Base-by-base conservation (phyloP, 2,888 invertebrate genomes). In the Sesamia inferens region DNA sequence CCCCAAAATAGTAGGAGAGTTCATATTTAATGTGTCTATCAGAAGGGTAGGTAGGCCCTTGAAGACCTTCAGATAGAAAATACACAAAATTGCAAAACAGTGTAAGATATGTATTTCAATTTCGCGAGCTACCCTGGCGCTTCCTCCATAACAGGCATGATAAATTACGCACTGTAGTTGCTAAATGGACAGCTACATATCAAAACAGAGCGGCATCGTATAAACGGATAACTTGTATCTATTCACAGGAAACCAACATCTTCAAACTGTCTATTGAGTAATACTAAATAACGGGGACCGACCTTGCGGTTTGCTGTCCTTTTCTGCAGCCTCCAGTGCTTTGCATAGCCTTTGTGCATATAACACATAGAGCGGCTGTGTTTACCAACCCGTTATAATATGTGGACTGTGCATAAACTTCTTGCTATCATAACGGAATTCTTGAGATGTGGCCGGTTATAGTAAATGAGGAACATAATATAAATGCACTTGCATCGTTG, bases 291-390 rank as follows among this genome's bases (percentile, higher is more conserved):
- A 87, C 87, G 85, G 87, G 19, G 42, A 67, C 71, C 76, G 83
- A 86, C 86, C 88, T 88, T 89, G 90, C 84, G 87, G 87, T 77
- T 69, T 74, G 73, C 83, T 79, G 76, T 80, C 81, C 77, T 75
- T 81, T 75, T 68, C 83, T 77, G 79, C 81, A 88, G 84, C 85
- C 48, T 78, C 83, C 71, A 71, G 68, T 71, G 78, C 76, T 88
- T 89, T 88, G 89, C 90, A 89, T 90, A 90, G 88, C 88, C 88
- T 85, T 86, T 84, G 71, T 82, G 82, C 84, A 74, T 69, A 70
- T 22, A 39, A 59, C 47, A 13, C 24, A 54, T 39, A 78, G 68
- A 81, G 54, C 69, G 4, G 76, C 83, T 81, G 76, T 86, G 86
- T 89, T 88, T 88, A 80, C 65, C 16, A 69, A 82, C 73, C 90